Evolutionary conservation across 2,888 invertebrate genomes (phyloP), one percentile per base, ranked within the genome.

Genomic region (Phyto melanocephala): DNA sequence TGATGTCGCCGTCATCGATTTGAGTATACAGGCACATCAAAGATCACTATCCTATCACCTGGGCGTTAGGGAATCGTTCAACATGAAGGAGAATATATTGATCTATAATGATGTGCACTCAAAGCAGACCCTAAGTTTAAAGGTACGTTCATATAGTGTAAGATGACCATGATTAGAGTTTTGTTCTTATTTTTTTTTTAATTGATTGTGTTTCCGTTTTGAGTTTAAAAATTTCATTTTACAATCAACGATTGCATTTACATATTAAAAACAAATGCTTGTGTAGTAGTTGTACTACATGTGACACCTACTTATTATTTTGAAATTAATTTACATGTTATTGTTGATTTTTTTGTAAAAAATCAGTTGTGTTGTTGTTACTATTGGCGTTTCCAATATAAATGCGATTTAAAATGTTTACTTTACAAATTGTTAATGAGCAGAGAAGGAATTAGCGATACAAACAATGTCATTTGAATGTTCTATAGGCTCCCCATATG

Each of bases 11-110:
- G 93, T 99, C 47, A 97, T 99, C 52, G 99, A 99, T 91, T 93
- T 99, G 86, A 97, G 98, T 40, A 92, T 98, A 68, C 95, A 96
- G 87, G 92, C 96, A 28, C 99, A 99, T 91, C 98, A 98, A 90
- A 97, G 97, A 85, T 95, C 98, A 0, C 92, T 99, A 77, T 96
- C 97, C 87, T 99, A 99, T 92, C 99, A 99, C 90, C 93, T 99
- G 62, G 99, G 99, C 52, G 98, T 99, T 0, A 93, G 99, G 65
- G 99, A 99, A 92, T 98, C 98, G 90, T 98, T 98, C 92, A 96
- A 96, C 79, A 99, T 98, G 98, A 97, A 96, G 88, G 96, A 98
- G 89, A 98, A 97, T 91, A 96, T 98, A 81, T 89, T 98, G 50
- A 93, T 97, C 7, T 96, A 95, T 89, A 98, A 98, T 92, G 97